Base-by-base conservation (phyloP, 1,140 invertebrate genomes). In the Euura saliciscinereae region DNA sequence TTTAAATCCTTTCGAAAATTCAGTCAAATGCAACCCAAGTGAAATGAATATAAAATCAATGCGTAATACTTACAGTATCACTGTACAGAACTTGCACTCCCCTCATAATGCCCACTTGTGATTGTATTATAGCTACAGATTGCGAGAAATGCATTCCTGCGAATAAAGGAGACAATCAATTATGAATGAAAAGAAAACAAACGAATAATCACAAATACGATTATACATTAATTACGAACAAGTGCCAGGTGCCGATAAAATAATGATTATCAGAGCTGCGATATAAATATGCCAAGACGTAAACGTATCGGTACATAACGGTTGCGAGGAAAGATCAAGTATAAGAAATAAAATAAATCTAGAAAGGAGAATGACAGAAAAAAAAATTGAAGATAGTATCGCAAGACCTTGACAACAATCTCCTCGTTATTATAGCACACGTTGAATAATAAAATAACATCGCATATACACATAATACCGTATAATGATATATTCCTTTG, bases 71-170 rank as follows among this genome's bases (percentile, higher is more conserved):
- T 88, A 97, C 96, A 89, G 93, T 93, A 88, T 98, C 96, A 88
- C 96, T 98, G 88, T 99, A 99, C 76, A 98, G 91, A 79, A 98
- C 96, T 92, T 99, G 96, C 73, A 98, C 96, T 77, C 94, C 95
- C 88, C 97, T 94, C 79, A 99, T 97, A 81, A 94, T 91, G 85
- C 94, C 92, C 90, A 97, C 92, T 94, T 97, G 92, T 81, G 94
- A 95, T 87, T 98, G 96, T 84, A 98, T 94, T 80, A 98, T 97
- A 74, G 96, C 94, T 79, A 98, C 96, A 78, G 96, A 95, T 88
- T 98, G 97, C 78, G 96, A 97, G 90, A 98, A 98, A 90, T 98
- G 96, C 97, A 98, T 98, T 79, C 96, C 96, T 98, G 89, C 69
- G 93, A 93, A 79, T 83, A 79, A 85, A 84, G 80, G 80, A 51